A percentile compares a stretch with the other conserved stretches of the same genome.
Conservation (phyloP, 1,140 invertebrate species). For the Heliothis virescens region DNA sequence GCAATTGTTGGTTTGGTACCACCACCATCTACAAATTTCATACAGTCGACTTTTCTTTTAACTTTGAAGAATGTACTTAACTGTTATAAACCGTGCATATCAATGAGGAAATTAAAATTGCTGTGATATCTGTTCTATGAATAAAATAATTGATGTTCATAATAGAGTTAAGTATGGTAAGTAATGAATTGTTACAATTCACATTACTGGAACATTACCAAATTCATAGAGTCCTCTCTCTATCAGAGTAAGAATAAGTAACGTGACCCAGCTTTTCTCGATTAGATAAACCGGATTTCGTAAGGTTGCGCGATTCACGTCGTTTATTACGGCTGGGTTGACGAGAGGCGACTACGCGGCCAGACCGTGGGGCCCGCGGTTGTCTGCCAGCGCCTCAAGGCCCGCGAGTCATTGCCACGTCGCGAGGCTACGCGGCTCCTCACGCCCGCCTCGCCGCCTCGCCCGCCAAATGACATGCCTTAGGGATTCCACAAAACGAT, state of each 20-base stretch:
- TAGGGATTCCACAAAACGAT: constrained; percentile 41
- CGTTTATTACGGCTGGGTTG: constrained; percentile 12
- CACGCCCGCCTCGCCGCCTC: constrained; percentile 53
- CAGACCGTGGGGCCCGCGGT: constrained; percentile 57
- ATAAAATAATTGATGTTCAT: neutral
- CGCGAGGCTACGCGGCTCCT: constrained; percentile 13
- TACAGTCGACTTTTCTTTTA: constrained; percentile 7
- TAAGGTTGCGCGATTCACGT: constrained; percentile 28
- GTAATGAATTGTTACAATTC: neutral
- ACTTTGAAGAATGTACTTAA: no score
- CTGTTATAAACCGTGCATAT: neutral
- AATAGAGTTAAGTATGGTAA: no score
- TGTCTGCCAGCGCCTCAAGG: constrained; percentile 67
- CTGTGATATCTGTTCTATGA: neutral
- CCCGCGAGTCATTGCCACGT: constrained; percentile 75
- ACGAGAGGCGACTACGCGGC: constrained; percentile 38
- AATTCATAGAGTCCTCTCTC: neutral
- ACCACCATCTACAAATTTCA: constrained; percentile 4
- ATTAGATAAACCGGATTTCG: constrained; percentile 40
- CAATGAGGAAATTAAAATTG: no score
- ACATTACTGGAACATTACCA: neutral
- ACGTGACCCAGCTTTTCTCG: constrained; percentile 22
- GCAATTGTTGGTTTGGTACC: neutral
- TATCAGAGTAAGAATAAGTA: constrained; percentile 19
- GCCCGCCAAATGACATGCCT: constrained; percentile 63